Evolutionary conservation across 2,797 vertebrate genomes (phyloP), one percentile per base, ranked within the genome.

Genomic region (Gallinago stenura): DNA sequence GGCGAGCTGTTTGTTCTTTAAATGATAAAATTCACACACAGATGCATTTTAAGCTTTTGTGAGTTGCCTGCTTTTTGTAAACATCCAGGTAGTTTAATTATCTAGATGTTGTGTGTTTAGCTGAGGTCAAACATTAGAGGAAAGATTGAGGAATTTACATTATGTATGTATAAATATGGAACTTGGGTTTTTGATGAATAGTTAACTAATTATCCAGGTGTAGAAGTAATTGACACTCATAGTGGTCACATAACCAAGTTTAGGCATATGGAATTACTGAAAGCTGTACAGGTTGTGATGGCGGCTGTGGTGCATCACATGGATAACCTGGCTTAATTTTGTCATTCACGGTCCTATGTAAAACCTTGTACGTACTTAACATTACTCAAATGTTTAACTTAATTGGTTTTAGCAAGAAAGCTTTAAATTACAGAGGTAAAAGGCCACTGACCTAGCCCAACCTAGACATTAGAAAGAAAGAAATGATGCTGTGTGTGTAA

Each of bases 71-170:
- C 1, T 35, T 86, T 76, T 45, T 39, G 30, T 77, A 24, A 61
- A 12, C 17, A 19, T 12, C 22, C 8, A 10, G 28, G 3, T 30
- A 6, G 11, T 5, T 28, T 46, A 9, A 3, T 60, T 83, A 9
- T 15, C 26, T 15, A 14, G 12, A 7, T 61, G 9, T 21, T 46
- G 7, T 15, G 8, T 71, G 21, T 1, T 0, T 18, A 33, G 13
- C 10, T 18, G 53, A 28, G 24, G 28, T 22, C 10, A n/a, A 31
- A n/a, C 0, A 0, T n/a, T 11, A 19, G 33, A 46, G 39, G 15
- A 37, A 65, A 7, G 26, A 41, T 3, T 53, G 45, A 56, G 46
- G 10, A 9, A 0, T 1, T 39, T 66, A 9, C 24, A 5, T 31
- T 35, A 12, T n/a, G 16, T 14, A 31, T 28, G 22, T 65, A 17